phyloP scores from a whole-genome alignment of 2,797 vertebrate genomes.

The Dallia pectoralis region DNA sequence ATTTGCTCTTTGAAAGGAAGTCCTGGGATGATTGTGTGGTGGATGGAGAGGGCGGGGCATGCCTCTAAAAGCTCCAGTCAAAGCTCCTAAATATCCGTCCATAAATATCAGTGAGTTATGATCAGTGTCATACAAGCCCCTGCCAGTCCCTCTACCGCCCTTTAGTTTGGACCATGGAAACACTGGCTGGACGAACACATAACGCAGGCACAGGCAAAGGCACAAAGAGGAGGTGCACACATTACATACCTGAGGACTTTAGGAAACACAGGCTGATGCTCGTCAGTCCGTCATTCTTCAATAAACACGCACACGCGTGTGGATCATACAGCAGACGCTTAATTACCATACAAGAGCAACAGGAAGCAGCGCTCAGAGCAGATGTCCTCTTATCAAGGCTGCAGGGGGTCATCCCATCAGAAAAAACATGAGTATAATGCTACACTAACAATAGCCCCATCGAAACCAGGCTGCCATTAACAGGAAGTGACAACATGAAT shows the following conservation, averaged over 20 bases:
- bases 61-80: slow-evolving; percentile 25
- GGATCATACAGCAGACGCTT: slow-evolving; percentile 14
- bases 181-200: slow-evolving; percentile 28
- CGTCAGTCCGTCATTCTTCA: slow-evolving; percentile 47
- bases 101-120: slow-evolving; percentile 55
- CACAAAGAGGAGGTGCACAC: slow-evolving; percentile 28
- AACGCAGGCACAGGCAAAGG: slow-evolving; percentile 22
- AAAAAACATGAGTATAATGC: background rate
- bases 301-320: slow-evolving; percentile 9
- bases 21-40: slow-evolving; percentile 20
- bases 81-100: slow-evolving; percentile 43
- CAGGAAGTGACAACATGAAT: background rate
- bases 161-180: slow-evolving; percentile 40
- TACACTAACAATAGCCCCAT: slow-evolving; percentile 12
- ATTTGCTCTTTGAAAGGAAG: slow-evolving; percentile 41
- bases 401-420: slow-evolving; percentile 22
- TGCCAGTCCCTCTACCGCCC: slow-evolving; percentile 46
- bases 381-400: slow-evolving; percentile 61
- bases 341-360: slow-evolving; percentile 55
- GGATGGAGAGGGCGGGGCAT: background rate
- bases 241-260: slow-evolving; percentile 24
- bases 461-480: too few relatives aligned
- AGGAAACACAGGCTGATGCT: slow-evolving; percentile 61
- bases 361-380: slow-evolving; percentile 73
- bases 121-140: slow-evolving; percentile 48